Conservation (phyloP, 2,797 vertebrate species). For the Notoglanidium macrostoma region DNA sequence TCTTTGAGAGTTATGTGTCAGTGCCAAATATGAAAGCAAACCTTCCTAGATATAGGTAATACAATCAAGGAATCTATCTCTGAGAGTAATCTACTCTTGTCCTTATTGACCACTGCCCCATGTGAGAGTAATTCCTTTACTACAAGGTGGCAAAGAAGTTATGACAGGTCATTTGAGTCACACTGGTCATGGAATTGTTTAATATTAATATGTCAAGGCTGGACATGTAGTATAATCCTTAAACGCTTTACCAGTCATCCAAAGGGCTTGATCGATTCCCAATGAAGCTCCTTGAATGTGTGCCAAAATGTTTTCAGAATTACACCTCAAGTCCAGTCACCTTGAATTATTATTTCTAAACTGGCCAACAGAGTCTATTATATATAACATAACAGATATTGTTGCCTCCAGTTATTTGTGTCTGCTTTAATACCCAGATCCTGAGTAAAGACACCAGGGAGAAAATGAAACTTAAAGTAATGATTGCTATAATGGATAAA, state of each 20-base stretch:
- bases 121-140: neutral
- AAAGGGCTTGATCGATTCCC: neutral
- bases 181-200: neutral
- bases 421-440: neutral
- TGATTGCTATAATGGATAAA: neutral
- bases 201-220: neutral
- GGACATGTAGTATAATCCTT: neutral
- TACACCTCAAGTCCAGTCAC: neutral
- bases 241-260: neutral
- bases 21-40: neutral
- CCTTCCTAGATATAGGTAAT: neutral
- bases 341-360: neutral
- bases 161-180: neutral
- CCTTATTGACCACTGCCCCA: neutral
- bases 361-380: neutral
- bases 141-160: neutral
- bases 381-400: neutral
- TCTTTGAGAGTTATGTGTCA: constrained; percentile 1
- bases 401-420: constrained; percentile 19
- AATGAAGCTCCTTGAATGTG: neutral
- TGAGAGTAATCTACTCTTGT: neutral
- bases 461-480: neutral
- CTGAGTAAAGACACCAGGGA: neutral
- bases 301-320: neutral
- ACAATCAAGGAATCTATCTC: neutral